Base-by-base conservation (phyloP, 2,113 vertebrate species). In the Poeciliopsis retropinna region DNA sequence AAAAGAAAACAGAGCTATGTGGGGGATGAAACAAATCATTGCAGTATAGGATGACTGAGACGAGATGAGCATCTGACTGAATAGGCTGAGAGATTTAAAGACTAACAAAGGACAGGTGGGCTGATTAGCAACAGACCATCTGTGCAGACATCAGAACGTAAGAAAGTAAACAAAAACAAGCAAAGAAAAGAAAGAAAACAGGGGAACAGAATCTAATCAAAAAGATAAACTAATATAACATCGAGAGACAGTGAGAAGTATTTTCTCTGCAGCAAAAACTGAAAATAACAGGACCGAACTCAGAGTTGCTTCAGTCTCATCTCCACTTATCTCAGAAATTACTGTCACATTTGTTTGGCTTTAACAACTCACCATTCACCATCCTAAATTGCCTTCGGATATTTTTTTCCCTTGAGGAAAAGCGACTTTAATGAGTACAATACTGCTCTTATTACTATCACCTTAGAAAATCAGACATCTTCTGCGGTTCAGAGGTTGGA, bases 401-500 rank as follows among this genome's bases (percentile, higher is more conserved):
- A 32, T 6, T 61, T 72, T 32, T 60, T 66, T 63, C 27, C 0
- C 54, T 13, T 19, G 30, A 67, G 75, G 28, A 65, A 64, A 4
- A n/a, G 28, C 13, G 11, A n/a, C 25, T 57, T 63, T 57, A 78
- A 71, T 47, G 64, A 60, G 54, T 29, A 64, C 34, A 68, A 44
- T 10, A 10, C 27, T 12, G 1, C 28, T 14, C 57, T 39, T 28
- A 34, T 70, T 41, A 57, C 54, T 11, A 60, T 65, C 68, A 72
- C 51, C 25, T 3, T 51, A 27, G 61, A 0, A 0, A 70, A 70
- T 44, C 34, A 60, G 37, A 37, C 0, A 4, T 54, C 0, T 0
- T 30, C 29, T 29, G 19, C 19, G 9, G 39, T 27, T 66, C 37
- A 61, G 34, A 60, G 63, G 64, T n/a, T 37, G 25, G 63, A 72